These are phyloP conservation scores for Apodemus sylvaticus DNA, from an alignment of 2,113 vertebrate genomes.

Conservation along the genomic window DNA sequence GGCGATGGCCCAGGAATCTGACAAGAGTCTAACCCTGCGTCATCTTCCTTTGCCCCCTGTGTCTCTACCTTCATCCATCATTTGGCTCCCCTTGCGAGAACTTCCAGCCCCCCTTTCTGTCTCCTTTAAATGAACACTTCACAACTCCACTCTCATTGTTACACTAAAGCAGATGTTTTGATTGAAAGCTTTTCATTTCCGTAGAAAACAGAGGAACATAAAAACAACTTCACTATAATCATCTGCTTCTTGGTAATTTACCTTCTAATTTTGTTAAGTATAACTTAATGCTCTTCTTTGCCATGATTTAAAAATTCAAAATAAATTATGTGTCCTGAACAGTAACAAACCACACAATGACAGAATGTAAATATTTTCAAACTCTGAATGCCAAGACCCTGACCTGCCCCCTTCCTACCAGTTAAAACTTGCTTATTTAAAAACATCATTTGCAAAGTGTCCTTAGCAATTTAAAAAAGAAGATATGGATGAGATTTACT, in stretches of 20 bases:
- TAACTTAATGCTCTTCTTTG: background rate
- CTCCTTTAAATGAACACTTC: background rate
- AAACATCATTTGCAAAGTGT: background rate
- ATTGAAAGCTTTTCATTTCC: constrained; percentile 9
- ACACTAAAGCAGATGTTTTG: background rate
- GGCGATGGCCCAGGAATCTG: background rate
- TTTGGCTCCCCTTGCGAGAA: background rate
- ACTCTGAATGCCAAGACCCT: background rate
- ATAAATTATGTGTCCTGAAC: background rate
- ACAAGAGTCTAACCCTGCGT: background rate
- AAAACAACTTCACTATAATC: background rate
- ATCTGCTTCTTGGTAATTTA: background rate
- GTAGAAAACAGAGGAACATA: constrained; percentile 33
- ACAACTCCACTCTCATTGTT: background rate
- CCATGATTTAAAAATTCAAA: constrained; percentile 33
- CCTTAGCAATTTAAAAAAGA: background rate
- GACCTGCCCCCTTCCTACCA: background rate
- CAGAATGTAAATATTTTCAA: constrained; percentile 1
- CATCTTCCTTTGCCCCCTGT: background rate
- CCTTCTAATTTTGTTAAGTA: constrained; percentile 14
- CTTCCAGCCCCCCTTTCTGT: background rate
- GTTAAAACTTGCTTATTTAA: background rate
- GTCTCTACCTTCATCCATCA: background rate
- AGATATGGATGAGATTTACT: background rate
- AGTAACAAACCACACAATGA: background rate